Conservation (phyloP, 2,888 invertebrate species). For the Phortica okadai region DNA sequence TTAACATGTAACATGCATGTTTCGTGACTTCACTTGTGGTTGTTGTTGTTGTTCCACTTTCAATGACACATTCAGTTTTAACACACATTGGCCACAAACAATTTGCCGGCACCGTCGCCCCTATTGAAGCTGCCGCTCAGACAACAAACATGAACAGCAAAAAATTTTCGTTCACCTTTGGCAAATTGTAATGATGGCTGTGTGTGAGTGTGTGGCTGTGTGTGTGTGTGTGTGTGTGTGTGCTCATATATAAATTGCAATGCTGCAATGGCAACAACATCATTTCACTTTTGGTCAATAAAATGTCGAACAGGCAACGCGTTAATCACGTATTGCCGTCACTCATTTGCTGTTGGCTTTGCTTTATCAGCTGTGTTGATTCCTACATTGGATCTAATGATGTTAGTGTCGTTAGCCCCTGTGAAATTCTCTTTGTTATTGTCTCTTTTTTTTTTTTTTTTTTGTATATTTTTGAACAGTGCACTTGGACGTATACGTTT, state of each 20-base stretch:
- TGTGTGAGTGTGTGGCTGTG: neutral
- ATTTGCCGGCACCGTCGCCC: neutral
- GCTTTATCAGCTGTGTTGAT: neutral
- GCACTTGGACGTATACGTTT: conserved; percentile 48
- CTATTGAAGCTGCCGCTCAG: neutral
- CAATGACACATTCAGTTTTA: no score
- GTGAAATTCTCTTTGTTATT: conserved; percentile 29
- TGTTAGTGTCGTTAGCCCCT: neutral
- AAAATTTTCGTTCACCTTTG: neutral
- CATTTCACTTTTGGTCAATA: neutral
- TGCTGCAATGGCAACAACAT: neutral
- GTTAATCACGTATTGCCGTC: neutral
- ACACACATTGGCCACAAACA: neutral
- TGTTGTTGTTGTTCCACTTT: no score
- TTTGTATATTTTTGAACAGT: conserved; percentile 28
- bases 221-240: neutral
- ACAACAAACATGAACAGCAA: neutral
- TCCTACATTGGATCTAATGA: neutral
- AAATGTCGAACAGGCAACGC: neutral
- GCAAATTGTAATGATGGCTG: neutral
- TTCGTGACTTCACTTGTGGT: neutral
- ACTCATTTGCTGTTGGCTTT: neutral
- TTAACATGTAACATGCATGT: neutral
- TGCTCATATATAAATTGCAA: neutral
- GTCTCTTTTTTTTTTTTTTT: conserved; percentile 41